Percentiles rank a stretch among this genome's conserved stretches.
phyloP scores from a whole-genome alignment of 2,113 vertebrate species.

The Drymodes brunneopygia region DNA sequence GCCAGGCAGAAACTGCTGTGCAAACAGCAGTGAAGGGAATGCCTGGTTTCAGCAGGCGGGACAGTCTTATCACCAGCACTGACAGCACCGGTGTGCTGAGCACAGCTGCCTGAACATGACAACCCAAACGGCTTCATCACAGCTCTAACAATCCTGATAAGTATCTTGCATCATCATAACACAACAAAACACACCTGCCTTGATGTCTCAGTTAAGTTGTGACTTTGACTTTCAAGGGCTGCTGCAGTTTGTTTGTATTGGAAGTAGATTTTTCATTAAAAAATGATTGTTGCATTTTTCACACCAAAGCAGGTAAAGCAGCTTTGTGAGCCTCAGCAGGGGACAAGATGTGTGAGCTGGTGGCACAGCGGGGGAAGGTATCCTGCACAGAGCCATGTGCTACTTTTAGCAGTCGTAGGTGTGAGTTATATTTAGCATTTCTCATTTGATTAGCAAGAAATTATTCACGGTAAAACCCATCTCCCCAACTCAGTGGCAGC shows the following conservation, averaged over 20 bases:
- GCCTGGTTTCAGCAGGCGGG: neutral
- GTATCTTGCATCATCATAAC: neutral
- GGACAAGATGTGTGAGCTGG: neutral
- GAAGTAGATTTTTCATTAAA: neutral
- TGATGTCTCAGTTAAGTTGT: neutral
- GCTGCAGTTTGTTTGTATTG: neutral
- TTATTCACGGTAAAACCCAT: neutral
- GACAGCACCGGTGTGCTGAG: rapidly evolving
- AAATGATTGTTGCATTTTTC: neutral
- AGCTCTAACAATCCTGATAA: neutral
- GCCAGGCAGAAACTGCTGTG: neutral
- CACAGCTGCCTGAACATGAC: neutral
- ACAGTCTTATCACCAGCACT: neutral
- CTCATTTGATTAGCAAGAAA: neutral
- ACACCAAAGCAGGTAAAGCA: neutral
- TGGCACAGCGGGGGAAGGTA: neutral
- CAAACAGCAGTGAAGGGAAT: neutral
- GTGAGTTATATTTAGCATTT: neutral
- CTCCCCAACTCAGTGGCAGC: rapidly evolving
- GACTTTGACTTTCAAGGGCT: neutral
- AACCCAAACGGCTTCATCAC: neutral
- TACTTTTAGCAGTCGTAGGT: neutral
- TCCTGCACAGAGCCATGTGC: neutral
- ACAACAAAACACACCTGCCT: neutral
- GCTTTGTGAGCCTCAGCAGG: neutral